phyloP scores from a whole-genome alignment of 2,797 vertebrate species.

The Enteromius paludinosus region DNA sequence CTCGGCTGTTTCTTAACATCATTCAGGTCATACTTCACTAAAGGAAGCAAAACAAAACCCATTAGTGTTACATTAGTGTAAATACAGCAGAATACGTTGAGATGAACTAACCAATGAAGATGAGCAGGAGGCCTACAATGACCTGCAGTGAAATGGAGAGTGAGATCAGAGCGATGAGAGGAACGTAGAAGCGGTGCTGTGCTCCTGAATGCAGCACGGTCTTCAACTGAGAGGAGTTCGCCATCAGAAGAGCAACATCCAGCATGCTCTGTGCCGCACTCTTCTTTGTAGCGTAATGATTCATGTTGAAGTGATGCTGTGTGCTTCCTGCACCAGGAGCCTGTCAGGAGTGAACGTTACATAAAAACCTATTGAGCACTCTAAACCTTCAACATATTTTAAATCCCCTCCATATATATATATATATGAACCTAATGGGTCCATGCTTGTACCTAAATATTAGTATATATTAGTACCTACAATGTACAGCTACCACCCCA shows the following conservation, averaged over 20 bases:
- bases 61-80: not conserved
- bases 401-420: not conserved
- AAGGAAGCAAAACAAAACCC: not conserved
- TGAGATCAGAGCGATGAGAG: constrained; percentile 82
- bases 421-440: not conserved
- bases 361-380: not conserved
- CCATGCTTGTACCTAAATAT: not conserved
- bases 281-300: constrained; percentile 90
- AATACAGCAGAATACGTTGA: not conserved
- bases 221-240: constrained; percentile 87
- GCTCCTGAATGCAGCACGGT: constrained; percentile 83
- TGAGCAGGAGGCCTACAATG: constrained; percentile 77
- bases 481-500: not conserved
- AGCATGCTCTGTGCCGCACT: constrained; percentile 90
- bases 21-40: constrained; percentile 86
- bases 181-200: constrained; percentile 77
- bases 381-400: not conserved
- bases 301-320: constrained; percentile 72
- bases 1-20: constrained; percentile 79
- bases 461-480: not conserved
- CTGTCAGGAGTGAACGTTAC: constrained; percentile 5
- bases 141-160: constrained; percentile 85
- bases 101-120: constrained; percentile 72
- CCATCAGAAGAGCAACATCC: constrained; percentile 88
- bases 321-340: constrained; percentile 38